Conservation (phyloP, 2,797 vertebrate species). For the Gymnothorax reevesii region DNA sequence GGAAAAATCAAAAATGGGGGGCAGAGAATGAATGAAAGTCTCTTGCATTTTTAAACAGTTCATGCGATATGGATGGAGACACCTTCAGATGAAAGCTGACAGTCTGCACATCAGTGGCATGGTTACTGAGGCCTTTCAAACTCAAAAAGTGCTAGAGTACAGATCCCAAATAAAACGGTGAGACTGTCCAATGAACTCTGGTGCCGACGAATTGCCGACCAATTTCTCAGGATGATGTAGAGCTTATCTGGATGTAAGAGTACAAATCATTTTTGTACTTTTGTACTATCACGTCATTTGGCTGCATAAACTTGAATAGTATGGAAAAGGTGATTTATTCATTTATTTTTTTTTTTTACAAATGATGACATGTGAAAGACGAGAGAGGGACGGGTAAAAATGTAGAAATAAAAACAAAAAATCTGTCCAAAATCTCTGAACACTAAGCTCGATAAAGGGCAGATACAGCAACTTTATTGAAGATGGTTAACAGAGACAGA, state of each 20-base stretch:
- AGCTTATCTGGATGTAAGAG: not conserved
- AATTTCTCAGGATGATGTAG: not conserved
- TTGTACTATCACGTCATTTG: not conserved
- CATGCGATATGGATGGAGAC: no score
- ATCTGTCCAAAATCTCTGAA: not conserved
- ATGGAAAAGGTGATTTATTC: not conserved
- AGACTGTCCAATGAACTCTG: no score
- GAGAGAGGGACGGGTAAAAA: not conserved
- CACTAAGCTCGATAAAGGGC: not conserved
- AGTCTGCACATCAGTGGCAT: no score
- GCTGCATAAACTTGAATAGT: not conserved
- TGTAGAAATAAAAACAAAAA: not conserved
- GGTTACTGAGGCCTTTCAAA: no score
- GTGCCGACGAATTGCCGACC: no score
- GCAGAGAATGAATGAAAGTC: no score
- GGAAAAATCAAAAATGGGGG: no score
- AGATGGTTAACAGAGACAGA: not conserved
- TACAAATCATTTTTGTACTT: not conserved
- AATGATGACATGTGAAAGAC: not conserved
- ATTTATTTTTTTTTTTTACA: not conserved
- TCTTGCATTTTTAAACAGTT: no score
- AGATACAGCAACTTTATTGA: not conserved
- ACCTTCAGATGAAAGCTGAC: no score
- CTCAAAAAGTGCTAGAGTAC: no score
- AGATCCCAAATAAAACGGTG: no score